Percentiles rank a stretch among this genome's conserved stretches.
Conservation (phyloP, 2,888 invertebrate genomes). For the Monochamus alternatus region DNA sequence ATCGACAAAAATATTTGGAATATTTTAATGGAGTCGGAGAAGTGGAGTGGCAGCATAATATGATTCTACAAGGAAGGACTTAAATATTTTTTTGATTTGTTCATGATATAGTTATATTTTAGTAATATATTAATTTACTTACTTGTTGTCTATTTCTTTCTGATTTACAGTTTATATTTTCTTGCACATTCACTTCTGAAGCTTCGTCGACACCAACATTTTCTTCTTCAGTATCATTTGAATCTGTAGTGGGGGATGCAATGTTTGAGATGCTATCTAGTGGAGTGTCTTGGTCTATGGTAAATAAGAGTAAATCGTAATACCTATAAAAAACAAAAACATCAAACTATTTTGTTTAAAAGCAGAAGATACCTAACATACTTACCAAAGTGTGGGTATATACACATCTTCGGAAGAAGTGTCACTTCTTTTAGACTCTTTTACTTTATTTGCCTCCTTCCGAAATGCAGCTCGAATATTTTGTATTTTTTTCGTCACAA, state of each 20-base stretch:
- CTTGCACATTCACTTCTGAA: conserved; percentile 2
- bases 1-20: conserved; percentile 36
- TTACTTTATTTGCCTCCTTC: neutral
- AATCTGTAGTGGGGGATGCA: conserved; percentile 26
- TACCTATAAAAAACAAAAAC: conserved; percentile 28
- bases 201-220: conserved; percentile 2
- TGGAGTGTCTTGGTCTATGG: conserved; percentile 34
- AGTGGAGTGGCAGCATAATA: conserved; percentile 38
- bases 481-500: conserved; percentile 1
- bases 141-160: conserved; percentile 3
- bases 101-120: neutral
- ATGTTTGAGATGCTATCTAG: conserved; percentile 31
- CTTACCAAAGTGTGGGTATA: neutral
- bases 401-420: neutral
- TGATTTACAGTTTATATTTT: conserved; percentile 2
- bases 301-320: conserved; percentile 36
- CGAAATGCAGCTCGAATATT: neutral
- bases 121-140: conserved; percentile 7
- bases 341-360: neutral
- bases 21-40: conserved; percentile 40
- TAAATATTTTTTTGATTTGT: conserved; percentile 7
- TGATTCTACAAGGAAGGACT: conserved; percentile 21
- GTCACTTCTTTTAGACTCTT: neutral
- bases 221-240: conserved; percentile 23
- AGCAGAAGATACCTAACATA: neutral